Evolutionary conservation across 2,113 vertebrate genomes (phyloP).

Genomic region (Dipodomys spectabilis): DNA sequence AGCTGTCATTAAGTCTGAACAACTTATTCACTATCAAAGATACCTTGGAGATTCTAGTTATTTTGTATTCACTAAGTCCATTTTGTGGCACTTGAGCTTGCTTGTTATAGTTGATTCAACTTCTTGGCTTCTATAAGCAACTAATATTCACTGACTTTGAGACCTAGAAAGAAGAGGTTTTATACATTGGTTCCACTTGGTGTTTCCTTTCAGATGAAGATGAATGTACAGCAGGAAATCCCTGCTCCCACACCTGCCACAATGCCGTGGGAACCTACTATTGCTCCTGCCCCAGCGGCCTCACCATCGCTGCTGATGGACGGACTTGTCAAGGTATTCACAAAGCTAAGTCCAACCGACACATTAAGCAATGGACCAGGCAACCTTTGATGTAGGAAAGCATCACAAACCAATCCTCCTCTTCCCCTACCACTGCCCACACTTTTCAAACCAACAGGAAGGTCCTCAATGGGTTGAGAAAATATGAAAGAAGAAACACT

Average conservation of each 20-base stretch:
- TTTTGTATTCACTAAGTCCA: background rate
- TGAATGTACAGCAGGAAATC: constrained; percentile 91
- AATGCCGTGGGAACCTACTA: constrained; percentile 95
- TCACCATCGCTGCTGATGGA: constrained; percentile 95
- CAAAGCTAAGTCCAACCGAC: too few species aligned
- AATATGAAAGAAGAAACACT: background rate
- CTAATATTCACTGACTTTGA: background rate
- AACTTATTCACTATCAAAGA: background rate
- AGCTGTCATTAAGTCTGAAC: background rate
- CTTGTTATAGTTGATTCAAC: background rate
- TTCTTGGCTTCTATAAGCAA: background rate
- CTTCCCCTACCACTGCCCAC: background rate
- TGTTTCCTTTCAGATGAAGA: constrained; percentile 92
- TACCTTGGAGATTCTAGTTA: background rate
- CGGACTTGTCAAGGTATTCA: constrained; percentile 94
- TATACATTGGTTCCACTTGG: rapidly evolving
- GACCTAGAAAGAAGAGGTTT: background rate
- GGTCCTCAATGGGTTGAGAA: background rate
- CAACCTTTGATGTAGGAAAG: background rate
- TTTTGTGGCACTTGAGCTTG: background rate
- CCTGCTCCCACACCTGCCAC: constrained; percentile 96
- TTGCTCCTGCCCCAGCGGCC: constrained; percentile 94
- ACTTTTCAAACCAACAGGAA: background rate
- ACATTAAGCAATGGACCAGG: too few species aligned
- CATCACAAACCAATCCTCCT: background rate